A percentile compares a stretch with the other conserved stretches of the same genome.
phyloP scores from a whole-genome alignment of 1,140 invertebrate species.

The Manduca sexta region DNA sequence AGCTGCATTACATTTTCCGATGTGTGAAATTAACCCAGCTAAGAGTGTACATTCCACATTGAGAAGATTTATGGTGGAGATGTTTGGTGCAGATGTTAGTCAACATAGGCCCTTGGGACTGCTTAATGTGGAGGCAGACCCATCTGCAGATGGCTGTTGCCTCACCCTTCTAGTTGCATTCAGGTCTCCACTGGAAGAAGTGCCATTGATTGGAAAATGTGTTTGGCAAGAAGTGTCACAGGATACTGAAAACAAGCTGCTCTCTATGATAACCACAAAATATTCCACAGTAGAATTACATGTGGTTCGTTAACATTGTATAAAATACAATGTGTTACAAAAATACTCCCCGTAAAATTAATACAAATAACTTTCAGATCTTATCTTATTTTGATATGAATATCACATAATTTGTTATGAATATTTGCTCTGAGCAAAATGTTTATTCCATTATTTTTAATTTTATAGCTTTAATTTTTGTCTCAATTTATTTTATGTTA shows the following conservation, averaged over 20 bases:
- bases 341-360: too few species aligned
- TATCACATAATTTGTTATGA: too few species aligned
- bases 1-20: constrained; percentile 86
- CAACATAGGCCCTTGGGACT: constrained; percentile 89
- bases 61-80: constrained; percentile 92
- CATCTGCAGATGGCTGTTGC: constrained; percentile 84
- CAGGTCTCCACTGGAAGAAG: constrained; percentile 87
- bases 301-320: constrained; percentile 84
- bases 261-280: constrained; percentile 78
- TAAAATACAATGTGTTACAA: not conserved
- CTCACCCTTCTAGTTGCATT: constrained; percentile 90
- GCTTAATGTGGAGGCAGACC: constrained; percentile 78
- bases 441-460: constrained; percentile 7
- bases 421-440: not conserved
- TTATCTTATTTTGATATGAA: too few species aligned
- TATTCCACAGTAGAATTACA: constrained; percentile 86
- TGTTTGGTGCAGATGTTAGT: constrained; percentile 90
- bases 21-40: constrained; percentile 90
- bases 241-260: constrained; percentile 80
- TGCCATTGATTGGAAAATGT: constrained; percentile 89
- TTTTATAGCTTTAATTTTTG: not conserved
- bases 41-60: constrained; percentile 90
- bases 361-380: too few species aligned
- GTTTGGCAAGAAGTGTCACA: constrained; percentile 87
- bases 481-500: not conserved